Base-by-base conservation (phyloP, 2,797 vertebrate genomes). In the Antennarius maculatus region DNA sequence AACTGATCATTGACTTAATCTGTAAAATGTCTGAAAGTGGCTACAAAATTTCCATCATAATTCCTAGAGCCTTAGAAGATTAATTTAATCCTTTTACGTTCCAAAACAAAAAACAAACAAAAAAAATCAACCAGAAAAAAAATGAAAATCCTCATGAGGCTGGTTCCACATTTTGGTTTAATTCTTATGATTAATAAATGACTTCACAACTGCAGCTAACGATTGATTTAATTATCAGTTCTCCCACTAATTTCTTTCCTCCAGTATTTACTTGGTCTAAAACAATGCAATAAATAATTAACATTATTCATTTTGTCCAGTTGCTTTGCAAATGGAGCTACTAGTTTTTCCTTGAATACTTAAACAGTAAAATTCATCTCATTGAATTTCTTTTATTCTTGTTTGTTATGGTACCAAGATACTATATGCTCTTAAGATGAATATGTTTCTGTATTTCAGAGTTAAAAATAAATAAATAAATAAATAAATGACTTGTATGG, bases 11-110 rank as follows among this genome's bases (percentile, higher is more conserved):
- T 63, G 3, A 42, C 55, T 75, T 41, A 50, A 73, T 78, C 34
- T 27, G 31, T 54, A 49, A 79, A 70, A 57, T 0, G 27, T 66
- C 46, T 37, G 48, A 60, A 72, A 72, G 42, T 42, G n/a, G 61
- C 10, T 49, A 58, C 47, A 29, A 63, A 37, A 58, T 53, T 34
- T 11, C n/a, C 23, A 9, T 69, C 48, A 23, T 39, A 56, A 29
- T 37, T 60, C 34, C 4, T 34, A 58, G 7, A 56, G 42, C 52
- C 18, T 10, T 45, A 55, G 5, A 54, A 54, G 41, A 39, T 0
- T 10, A 54, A 29, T 46, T 62, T 18, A 16, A 53, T 23, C 39
- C 0, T 49, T 28, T 23, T 50, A 0, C 4, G 50, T 66, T 58
- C 51, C 10, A 71, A 29, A 62, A 43, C 18, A 49, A 53, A 39